These are phyloP conservation scores for Halocaridina rubra DNA, from an alignment of 2,888 invertebrate genomes.

Conservation along the genomic window DNA sequence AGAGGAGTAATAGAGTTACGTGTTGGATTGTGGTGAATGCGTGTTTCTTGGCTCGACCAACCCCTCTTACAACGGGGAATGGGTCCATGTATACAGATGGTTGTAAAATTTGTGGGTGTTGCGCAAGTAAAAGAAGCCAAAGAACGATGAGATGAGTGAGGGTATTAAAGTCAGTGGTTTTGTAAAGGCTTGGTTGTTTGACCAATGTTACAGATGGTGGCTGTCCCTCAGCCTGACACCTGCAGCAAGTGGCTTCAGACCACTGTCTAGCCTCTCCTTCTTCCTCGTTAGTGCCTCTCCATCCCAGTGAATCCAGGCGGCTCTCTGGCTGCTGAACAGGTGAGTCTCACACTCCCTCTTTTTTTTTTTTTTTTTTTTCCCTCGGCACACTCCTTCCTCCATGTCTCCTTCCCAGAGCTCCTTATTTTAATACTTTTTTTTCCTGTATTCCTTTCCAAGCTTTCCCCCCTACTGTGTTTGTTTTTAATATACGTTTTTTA, in stretches of 20 bases:
- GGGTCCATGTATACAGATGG: too few relatives aligned
- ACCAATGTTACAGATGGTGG: constrained; percentile 58
- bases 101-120: too few relatives aligned
- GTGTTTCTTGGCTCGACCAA: too few relatives aligned
- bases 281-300: constrained; percentile 47
- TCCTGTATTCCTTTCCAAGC: background rate
- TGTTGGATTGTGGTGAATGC: too few relatives aligned
- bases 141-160: background rate
- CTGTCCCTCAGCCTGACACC: constrained; percentile 43
- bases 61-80: too few relatives aligned
- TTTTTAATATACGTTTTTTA: background rate
- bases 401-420: background rate
- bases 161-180: constrained; percentile 23
- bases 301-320: constrained; percentile 26
- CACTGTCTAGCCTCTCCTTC: constrained; percentile 51
- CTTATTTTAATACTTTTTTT: background rate
- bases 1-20: too few relatives aligned
- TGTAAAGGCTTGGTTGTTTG: constrained; percentile 58
- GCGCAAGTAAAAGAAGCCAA: too few relatives aligned
- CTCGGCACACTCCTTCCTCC: background rate
- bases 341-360: constrained; percentile 3
- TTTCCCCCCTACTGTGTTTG: background rate
- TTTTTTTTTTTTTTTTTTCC: background rate
- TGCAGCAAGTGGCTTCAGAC: constrained; percentile 52
- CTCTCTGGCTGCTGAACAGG: constrained; percentile 27